These are phyloP conservation scores for Tenthredo mesomela DNA, from an alignment of 2,888 invertebrate genomes.

Conservation along the genomic window DNA sequence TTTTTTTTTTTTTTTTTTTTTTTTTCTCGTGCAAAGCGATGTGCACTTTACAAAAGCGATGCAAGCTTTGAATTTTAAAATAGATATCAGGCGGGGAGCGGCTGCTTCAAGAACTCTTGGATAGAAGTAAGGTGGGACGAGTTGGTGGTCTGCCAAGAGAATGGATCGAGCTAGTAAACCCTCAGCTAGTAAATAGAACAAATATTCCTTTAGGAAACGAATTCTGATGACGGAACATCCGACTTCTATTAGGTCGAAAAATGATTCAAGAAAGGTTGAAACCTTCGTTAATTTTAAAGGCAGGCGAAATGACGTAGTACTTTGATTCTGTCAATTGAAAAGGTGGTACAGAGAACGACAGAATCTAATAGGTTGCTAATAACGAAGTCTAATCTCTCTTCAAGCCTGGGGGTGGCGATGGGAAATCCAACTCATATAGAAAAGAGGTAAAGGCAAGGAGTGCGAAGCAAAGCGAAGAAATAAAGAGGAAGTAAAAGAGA, in stretches of 20 bases:
- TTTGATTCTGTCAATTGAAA: not conserved
- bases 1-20: not conserved
- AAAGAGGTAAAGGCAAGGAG: not conserved
- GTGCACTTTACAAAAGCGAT: conserved; percentile 28
- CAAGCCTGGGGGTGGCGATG: not conserved
- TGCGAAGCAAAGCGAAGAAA: not conserved
- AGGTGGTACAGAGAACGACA: conserved; percentile 22
- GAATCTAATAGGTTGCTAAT: conserved; percentile 7
- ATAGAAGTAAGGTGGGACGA: conserved; percentile 4
- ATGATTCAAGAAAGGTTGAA: not conserved
- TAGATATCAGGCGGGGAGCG: conserved; percentile 16
- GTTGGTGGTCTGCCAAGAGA: conserved; percentile 48
- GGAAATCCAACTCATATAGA: conserved; percentile 5
- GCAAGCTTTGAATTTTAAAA: conserved; percentile 48
- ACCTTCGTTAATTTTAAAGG: not conserved
- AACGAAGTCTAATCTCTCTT: conserved; percentile 1
- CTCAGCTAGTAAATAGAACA: conserved; percentile 35
- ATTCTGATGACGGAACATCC: conserved; percentile 37
- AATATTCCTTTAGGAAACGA: conserved; percentile 40
- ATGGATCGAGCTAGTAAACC: conserved; percentile 4
- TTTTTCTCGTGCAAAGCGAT: conserved; percentile 1
- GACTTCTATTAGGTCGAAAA: not conserved
- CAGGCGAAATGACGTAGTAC: not conserved
- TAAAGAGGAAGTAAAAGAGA: not conserved
- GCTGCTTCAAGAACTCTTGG: conserved; percentile 12